Evolutionary conservation across 2,888 invertebrate species (phyloP).

Genomic region (Cremastinae sp.): DNA sequence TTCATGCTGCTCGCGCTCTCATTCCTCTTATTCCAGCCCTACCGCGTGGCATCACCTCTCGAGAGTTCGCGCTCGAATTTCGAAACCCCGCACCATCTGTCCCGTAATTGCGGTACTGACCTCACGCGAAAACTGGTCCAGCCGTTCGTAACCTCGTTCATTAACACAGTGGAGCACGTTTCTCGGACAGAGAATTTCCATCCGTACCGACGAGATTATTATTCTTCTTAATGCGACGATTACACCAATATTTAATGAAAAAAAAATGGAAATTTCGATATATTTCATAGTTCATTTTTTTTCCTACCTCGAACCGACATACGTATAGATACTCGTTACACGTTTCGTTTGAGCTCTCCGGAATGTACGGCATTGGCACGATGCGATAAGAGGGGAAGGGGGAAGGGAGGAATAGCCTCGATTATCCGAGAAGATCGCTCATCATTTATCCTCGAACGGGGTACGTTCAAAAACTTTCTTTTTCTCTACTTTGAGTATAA

Average conservation of each 20-base stretch:
- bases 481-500: neutral
- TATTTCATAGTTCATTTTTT: neutral
- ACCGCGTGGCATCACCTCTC: conserved; percentile 1
- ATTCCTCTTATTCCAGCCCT: conserved; percentile 1
- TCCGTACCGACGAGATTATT: neutral
- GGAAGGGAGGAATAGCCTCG: neutral
- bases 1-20: neutral
- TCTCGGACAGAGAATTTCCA: conserved; percentile 15
- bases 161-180: conserved; percentile 12
- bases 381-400: neutral
- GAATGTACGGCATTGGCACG: neutral
- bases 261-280: neutral
- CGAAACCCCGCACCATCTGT: conserved; percentile 38
- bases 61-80: conserved; percentile 9
- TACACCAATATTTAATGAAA: neutral
- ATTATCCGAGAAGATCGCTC: conserved; percentile 30
- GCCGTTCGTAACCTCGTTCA: conserved; percentile 34
- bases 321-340: neutral
- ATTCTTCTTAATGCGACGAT: neutral
- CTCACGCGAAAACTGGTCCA: conserved; percentile 46
- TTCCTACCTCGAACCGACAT: neutral
- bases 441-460: conserved; percentile 22
- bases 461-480: conserved; percentile 1
- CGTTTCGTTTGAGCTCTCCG: neutral
- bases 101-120: conserved; percentile 57